Conservation (phyloP, 2,888 invertebrate species). For the Pyrocoelia pectoralis region DNA sequence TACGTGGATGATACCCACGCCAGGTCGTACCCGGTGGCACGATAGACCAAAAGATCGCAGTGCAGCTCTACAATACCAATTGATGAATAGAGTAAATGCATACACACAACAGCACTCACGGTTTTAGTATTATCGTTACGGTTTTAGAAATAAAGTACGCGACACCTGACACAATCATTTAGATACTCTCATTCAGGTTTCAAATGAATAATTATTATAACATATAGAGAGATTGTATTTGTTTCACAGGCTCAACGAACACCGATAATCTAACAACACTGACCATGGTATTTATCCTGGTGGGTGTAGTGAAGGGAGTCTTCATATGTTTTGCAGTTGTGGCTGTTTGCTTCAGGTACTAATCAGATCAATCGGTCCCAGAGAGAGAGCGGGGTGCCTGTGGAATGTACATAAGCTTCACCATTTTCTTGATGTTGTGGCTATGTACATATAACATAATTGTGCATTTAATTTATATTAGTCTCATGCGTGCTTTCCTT, state of each 20-base stretch:
- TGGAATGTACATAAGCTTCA: conserved; percentile 57
- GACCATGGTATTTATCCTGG: conserved; percentile 91
- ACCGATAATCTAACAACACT: conserved; percentile 87
- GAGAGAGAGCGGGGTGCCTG: conserved; percentile 43
- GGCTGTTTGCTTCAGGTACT: conserved; percentile 95
- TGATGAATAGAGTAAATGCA: too few species aligned
- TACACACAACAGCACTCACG: too few species aligned
- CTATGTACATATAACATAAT: conserved; percentile 44
- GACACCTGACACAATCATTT: not conserved
- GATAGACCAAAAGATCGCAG: too few species aligned
- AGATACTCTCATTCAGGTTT: too few species aligned
- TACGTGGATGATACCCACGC: too few species aligned
- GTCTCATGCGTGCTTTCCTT: conserved; percentile 65
- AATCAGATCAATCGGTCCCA: conserved; percentile 45
- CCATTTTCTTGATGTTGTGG: conserved; percentile 52
- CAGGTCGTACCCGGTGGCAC: too few species aligned
- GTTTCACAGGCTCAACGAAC: conserved; percentile 74
- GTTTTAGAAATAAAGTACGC: not conserved
- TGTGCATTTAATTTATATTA: conserved; percentile 44
- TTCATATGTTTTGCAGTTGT: conserved; percentile 95
- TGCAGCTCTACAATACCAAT: too few species aligned
- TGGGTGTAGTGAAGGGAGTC: conserved; percentile 91
- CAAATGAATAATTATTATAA: too few species aligned
- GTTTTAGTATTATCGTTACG: too few species aligned
- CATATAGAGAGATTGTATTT: conserved; percentile 40